Evolutionary conservation across 2,113 vertebrate species (phyloP), one percentile per base, ranked within the genome.

Genomic region (Catagonus wagneri): DNA sequence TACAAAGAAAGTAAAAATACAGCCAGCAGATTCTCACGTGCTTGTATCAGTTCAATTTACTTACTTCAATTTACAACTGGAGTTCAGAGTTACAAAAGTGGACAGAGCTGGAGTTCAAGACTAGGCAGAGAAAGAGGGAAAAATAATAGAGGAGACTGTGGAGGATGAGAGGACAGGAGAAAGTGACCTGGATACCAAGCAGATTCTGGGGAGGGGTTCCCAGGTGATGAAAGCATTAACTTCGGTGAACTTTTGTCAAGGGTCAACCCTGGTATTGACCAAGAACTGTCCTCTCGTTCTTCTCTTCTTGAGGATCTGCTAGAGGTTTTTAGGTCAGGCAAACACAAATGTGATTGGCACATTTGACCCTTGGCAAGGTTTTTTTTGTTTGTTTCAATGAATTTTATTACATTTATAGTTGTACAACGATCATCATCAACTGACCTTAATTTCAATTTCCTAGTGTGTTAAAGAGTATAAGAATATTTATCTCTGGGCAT

Each of bases 51-150:
- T 69, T 92, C 25, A 65, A 4, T 68, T 58, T 32, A 32, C 65
- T 71, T 88, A 50, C 63, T 63, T 93, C 58, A n/a, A n/a, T 68
- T n/a, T 83, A 71, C 56, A 90, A 19, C 61, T 61, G 39, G 63
- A 13, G 16, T 79, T 61, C 39, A 69, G 94, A 86, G 61, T 19
- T 95, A 6, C 22, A 71, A 78, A 71, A 78, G 79, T 20, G 50
- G 63, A 76, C 44, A 39, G 87, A 56, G 60, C 39, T 74, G 32
- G 61, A 79, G 83, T 81, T 95, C 60, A 83, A 83, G 65, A 84
- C 25, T 44, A 76, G 36, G 23, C 79, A 12, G 79, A 17, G 63
- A 50, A 39, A 88, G n/a, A 66, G 17, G 32, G 34, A 74, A 80
- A 68, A 65, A 10, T n/a, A 16, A 58, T 61, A 58, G 27, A 83